Base-by-base conservation (phyloP, 2,113 vertebrate genomes). In the Nerophis ophidion region DNA sequence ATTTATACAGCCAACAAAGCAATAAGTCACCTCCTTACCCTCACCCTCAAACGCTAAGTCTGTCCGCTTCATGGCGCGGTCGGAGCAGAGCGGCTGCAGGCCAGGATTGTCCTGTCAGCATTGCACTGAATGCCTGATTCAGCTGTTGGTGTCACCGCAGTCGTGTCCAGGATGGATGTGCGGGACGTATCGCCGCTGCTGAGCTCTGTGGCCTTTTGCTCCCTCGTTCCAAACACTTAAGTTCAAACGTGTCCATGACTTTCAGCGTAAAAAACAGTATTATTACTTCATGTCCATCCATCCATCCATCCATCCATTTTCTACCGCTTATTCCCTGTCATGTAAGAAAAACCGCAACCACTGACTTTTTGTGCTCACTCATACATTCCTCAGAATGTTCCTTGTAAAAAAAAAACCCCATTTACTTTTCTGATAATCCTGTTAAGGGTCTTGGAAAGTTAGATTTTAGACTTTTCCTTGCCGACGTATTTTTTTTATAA, bases 91-190 rank as follows among this genome's bases (percentile, higher is more conserved):
- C 48, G 65, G 65, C 83, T 76, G 59, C 71, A 57, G 66, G 70
- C 53, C 4, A 35, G 68, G 62, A 81, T 81, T 71, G 77, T 73
- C 67, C 73, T 65, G 75, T 81, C 82, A 74, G 77, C 72, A 72
- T 65, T 36, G 61, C 63, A 53, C 61, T 69, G 66, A 72, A 74
- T 64, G 70, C 72, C 74, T 81, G 76, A 79, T 65, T 82, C 80
- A 85, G 82, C 76, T 71, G 35, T 52, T 66, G 68, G 67, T 71
- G 75, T 71, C 67, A 59, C 73, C 72, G 77, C 60, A 58, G 62
- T 59, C 44, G 51, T 35, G 50, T 75, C 52, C 67, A 63, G 70
- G 60, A 67, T 64, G 60, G 62, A 82, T 75, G 71, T 55, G 57
- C 2, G 49, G 70, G 54, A 54, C 55, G 50, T 9, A 17, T 52